A percentile compares a stretch with the other conserved stretches of the same genome.
Evolutionary conservation across 1,140 invertebrate species (phyloP).

Genomic region (Babylonia areolata): DNA sequence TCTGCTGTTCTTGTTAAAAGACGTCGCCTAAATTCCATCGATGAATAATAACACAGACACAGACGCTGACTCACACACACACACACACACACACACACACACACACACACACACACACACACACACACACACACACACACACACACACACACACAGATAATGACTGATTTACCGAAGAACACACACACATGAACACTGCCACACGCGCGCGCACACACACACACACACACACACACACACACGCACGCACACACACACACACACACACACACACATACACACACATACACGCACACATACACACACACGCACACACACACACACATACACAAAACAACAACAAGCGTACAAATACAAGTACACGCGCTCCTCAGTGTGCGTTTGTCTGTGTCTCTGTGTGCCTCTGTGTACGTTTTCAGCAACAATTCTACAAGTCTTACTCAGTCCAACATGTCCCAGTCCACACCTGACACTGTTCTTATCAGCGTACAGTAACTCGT

Average conservation of each 20-base stretch:
- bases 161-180: neutral
- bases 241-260: neutral
- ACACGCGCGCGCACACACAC: neutral
- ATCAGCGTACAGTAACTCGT: too few relatives aligned
- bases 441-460: too few relatives aligned
- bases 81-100: neutral
- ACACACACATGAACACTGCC: neutral
- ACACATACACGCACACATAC: too few relatives aligned
- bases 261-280: neutral
- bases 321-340: neutral
- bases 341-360: neutral
- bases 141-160: neutral
- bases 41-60: neutral
- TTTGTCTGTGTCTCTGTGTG: conserved; percentile 3
- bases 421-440: too few relatives aligned
- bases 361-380: neutral
- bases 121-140: conserved; percentile 14
- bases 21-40: neutral
- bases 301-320: too few relatives aligned
- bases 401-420: neutral
- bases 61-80: neutral
- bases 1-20: neutral
- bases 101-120: neutral
- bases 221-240: neutral
- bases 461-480: too few relatives aligned